Evolutionary conservation across 2,888 invertebrate genomes (phyloP), one percentile per base, ranked within the genome.

Genomic region (Cryptosula pallasiana): DNA sequence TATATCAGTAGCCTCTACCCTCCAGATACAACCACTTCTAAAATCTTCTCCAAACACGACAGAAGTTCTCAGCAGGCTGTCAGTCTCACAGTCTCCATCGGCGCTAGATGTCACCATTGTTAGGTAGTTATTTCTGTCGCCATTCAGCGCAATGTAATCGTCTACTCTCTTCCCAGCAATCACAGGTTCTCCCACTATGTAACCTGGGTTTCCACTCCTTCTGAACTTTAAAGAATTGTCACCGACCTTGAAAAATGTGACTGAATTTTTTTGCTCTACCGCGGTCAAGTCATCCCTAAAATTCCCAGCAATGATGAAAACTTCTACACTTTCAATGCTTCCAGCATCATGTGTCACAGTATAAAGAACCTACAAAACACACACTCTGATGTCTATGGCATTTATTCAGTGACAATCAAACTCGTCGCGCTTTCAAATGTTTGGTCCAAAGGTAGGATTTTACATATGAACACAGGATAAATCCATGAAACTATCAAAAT

Each of bases 131-230:
- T 77, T 71, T 5, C 77, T 72, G 71, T 79, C 74, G 2, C 69
- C 32, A 63, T 75, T 75, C 70, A 79, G 23, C n/a, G 74, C 69
- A 13, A 81, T 78, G 27, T 70, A 36, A 23, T 70, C 34, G 27
- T 71, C 25, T 5, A 69, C 72, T 32, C 76, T 13, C 5, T 76
- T 80, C 20, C 88, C 89, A 71, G 87, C 85, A 74, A 88, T 81
- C 36, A 93, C 84, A 0, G 91, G 91, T 76, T 89, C 88, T 5
- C 90, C 90, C 1, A 85, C 77, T 3, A 89, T 79, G 79, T 93
- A 93, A 1, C 93, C 93, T 0, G 92, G 92, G 82, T 90, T 91
- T 1, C 93, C 93, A 84, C 92, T 92, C 23, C 86, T 77, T n/a
- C 74, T 63, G 58, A 79, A 75, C 35, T 76, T 73, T 2, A 73